Evolutionary conservation across 2,113 vertebrate genomes (phyloP), one percentile per base, ranked within the genome.

Genomic region (Menidia beryllina): DNA sequence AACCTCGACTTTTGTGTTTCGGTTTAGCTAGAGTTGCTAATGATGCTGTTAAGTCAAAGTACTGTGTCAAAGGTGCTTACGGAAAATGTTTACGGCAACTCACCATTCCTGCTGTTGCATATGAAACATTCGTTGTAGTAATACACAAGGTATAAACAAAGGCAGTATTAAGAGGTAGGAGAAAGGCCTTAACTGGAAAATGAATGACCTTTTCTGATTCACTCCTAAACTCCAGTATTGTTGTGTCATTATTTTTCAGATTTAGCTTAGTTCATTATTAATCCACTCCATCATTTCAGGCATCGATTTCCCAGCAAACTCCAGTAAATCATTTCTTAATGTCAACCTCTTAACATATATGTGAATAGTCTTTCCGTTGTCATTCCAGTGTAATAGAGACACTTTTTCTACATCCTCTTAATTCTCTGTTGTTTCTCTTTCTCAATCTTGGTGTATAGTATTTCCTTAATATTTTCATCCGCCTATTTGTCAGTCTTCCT

Each of bases 381-480:
- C 12, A n/a, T 52, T 69, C 41, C 30, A 53, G 24, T 14, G 14
- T 25, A 47, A 39, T 25, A 17, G 52, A 57, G 34, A 23, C 38
- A 23, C 55, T 53, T 59, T 67, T 41, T 59, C 20, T 30, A 19
- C 20, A 21, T 8, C 39, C 56, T 3, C 14, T 38, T 58, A 1
- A 75, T 55, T 5, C 34, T 81, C 49, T 52, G 7, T 61, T 66
- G 59, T 48, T 53, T 24, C 36, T 62, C 12, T 77, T 21, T 50
- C 47, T 51, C 34, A 59, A 58, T 62, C 70, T 41, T 43, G 53
- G 26, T 72, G 25, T 12, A 24, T 52, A 20, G 8, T 64, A 17
- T 65, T 86, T 47, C 69, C 58, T 67, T 15, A 15, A 9, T 74
- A 26, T 50, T 3, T 12, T 23, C 21, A 43, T 81, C 38, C 52